Base-by-base conservation (phyloP, 2,888 invertebrate species). In the Drosophila yooni region DNA sequence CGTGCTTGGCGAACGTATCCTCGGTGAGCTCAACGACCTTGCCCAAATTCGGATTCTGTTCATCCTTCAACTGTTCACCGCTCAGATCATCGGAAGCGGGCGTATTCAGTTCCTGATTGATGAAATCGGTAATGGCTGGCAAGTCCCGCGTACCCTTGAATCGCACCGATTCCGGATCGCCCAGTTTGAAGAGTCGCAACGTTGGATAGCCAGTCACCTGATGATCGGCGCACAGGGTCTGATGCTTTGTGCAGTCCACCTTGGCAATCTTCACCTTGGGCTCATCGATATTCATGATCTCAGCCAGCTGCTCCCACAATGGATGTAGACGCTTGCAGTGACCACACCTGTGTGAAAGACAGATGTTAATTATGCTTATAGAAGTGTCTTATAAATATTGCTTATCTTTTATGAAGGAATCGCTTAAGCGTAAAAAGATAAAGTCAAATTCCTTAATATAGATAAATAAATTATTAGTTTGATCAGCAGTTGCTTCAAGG, bases 161-260 rank as follows among this genome's bases (percentile, higher is more conserved):
- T 89, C 96, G 96, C 8, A 96, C 94, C 2, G 96, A 95, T 78
- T 95, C 95, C 61, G 93, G 93, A 57, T 95, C 94, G 31, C 96
- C 96, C 74, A 94, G 94, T 92, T 96, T 96, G 92, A 96, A 98
- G 91, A 97, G 97, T 78, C 97, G 95, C 18, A 98, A 93, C 5
- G 97, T 97, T 0, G 98, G 98, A 92, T 97, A 98, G 38, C 97
- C 93, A 7, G 92, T 96, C 52, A 98, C 95, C 82, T 97, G 96
- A 91, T 96, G 96, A 79, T 95, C 95, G 59, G 95, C 94, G 92
- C 98, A 98, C 3, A 97, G 94, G 18, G 94, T 94, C 74, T 95
- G 95, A 91, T 96, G 94, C 79, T 95, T 95, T 57, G 97, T 96
- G 89, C 98, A 98, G 92, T 98, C 98, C 34, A 98, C 94, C 93